phyloP scores from a whole-genome alignment of 2,888 invertebrate genomes.

The Cryptocephalus primarius region DNA sequence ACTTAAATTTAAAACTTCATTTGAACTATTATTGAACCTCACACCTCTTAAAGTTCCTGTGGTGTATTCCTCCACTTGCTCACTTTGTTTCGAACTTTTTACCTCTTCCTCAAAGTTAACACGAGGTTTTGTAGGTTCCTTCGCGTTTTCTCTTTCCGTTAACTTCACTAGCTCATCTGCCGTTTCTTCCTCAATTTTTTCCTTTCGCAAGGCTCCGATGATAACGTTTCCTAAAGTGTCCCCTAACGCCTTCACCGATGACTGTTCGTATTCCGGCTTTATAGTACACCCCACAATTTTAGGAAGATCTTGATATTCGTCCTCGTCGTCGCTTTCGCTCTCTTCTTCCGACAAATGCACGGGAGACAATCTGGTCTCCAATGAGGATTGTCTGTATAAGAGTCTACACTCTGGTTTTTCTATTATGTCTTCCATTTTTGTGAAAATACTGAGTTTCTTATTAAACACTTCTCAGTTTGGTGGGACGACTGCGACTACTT shows the following conservation, averaged over 20 bases:
- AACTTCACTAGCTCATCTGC: not conserved
- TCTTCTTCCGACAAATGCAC: conserved; percentile 18
- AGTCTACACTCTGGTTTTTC: conserved; percentile 22
- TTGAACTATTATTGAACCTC: not conserved
- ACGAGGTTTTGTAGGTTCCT: not conserved
- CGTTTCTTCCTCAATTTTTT: not conserved
- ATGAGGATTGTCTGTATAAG: conserved; percentile 26
- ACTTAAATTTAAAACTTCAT: too few species aligned
- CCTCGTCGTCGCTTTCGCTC: conserved; percentile 7
- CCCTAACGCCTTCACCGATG: too few species aligned
- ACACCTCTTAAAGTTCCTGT: conserved; percentile 5
- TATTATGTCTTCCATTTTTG: conserved; percentile 15
- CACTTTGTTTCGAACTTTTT: not conserved
- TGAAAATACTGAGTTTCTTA: too few species aligned
- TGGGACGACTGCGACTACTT: too few species aligned
- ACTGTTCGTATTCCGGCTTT: conserved; percentile 1
- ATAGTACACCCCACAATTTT: conserved; percentile 8
- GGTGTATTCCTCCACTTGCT: not conserved
- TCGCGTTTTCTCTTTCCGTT: not conserved
- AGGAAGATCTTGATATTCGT: conserved; percentile 1
- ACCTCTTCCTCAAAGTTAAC: not conserved
- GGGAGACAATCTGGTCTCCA: conserved; percentile 25
- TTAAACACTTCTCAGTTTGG: too few species aligned
- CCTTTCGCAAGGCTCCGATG: not conserved
- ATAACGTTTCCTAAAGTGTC: not conserved